Conservation (phyloP, 2,113 vertebrate species). For the Hylia prasina region DNA sequence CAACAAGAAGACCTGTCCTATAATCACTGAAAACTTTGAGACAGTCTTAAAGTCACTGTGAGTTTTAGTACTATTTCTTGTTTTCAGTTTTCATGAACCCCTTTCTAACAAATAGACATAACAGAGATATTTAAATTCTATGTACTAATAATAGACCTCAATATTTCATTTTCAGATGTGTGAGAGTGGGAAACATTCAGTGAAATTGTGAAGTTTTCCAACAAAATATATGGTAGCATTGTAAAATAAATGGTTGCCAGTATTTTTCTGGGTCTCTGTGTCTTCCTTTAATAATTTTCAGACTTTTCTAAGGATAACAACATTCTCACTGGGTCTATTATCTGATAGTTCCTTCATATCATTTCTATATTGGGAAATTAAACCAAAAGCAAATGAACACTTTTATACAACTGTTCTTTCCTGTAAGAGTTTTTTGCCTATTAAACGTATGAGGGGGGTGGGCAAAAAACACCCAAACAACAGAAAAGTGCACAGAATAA, state of each 20-base stretch:
- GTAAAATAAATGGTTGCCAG: neutral
- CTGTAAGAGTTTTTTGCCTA: neutral
- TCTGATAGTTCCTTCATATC: neutral
- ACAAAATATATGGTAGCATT: neutral
- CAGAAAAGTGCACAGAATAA: neutral
- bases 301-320: neutral
- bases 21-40: neutral
- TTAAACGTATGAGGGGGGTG: neutral
- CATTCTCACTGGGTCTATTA: neutral
- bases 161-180: neutral
- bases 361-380: neutral
- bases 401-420: neutral
- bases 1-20: neutral
- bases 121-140: neutral
- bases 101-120: neutral
- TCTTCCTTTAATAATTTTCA: neutral
- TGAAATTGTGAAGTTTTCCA: neutral
- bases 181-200: neutral
- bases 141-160: neutral
- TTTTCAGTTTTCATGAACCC: neutral
- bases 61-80: neutral
- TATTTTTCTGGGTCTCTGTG: neutral
- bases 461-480: accelerated
- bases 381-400: neutral
- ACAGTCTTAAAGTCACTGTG: neutral